Percentiles rank a stretch among this genome's conserved stretches.
These are phyloP conservation scores for Diprion similis DNA, from an alignment of 1,140 invertebrate genomes.

Conservation along the genomic window DNA sequence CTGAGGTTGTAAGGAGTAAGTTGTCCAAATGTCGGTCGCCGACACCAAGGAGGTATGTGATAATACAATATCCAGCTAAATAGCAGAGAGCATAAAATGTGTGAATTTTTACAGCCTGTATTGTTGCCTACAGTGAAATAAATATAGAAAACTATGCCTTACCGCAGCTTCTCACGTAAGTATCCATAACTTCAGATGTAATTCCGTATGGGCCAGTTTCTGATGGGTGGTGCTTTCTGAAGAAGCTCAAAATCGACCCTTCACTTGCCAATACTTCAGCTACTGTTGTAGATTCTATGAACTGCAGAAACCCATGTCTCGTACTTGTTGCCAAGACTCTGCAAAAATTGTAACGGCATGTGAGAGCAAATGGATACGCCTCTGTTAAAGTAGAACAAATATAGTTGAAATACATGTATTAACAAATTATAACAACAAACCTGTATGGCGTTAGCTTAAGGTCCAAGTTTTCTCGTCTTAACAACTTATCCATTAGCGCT, in stretches of 20 bases:
- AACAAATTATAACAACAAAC: slow-evolving; percentile 42
- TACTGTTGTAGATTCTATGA: slow-evolving; percentile 92
- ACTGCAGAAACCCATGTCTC: slow-evolving; percentile 97
- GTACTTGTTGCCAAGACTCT: slow-evolving; percentile 89
- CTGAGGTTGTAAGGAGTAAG: slow-evolving; percentile 86
- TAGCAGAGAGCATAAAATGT: slow-evolving; percentile 19
- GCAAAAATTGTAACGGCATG: slow-evolving; percentile 36
- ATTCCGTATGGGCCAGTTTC: slow-evolving; percentile 91
- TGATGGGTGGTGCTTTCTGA: slow-evolving; percentile 88
- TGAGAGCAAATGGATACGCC: slow-evolving; percentile 1
- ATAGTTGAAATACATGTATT: no score
- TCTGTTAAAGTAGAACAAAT: slow-evolving; percentile 22
- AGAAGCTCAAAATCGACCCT: slow-evolving; percentile 89
- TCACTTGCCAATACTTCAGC: slow-evolving; percentile 89
- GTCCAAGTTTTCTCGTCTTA: slow-evolving; percentile 93
- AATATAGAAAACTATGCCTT: slow-evolving; percentile 36
- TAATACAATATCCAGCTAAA: slow-evolving; percentile 96
- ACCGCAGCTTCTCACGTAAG: slow-evolving; percentile 95
- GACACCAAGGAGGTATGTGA: slow-evolving; percentile 97
- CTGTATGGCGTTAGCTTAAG: slow-evolving; percentile 95
- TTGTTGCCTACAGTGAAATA: not conserved
- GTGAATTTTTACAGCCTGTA: not conserved
- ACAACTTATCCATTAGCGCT: slow-evolving; percentile 95
- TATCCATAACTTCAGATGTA: slow-evolving; percentile 94
- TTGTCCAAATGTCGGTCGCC: slow-evolving; percentile 99